Evolutionary conservation across 2,113 vertebrate genomes (phyloP).

Genomic region (Actenoides hombroni): DNA sequence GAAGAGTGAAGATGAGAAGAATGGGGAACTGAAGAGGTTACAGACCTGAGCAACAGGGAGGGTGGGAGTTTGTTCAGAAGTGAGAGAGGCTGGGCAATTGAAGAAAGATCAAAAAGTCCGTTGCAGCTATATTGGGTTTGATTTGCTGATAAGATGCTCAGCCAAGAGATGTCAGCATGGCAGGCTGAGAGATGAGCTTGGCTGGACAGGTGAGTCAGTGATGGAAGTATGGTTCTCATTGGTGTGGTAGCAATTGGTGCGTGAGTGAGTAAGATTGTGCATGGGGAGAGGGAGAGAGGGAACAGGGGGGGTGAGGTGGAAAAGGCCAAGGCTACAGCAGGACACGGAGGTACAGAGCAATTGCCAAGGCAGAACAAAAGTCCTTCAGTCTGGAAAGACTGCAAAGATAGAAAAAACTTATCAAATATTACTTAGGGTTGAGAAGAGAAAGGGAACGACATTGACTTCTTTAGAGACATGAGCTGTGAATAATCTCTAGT

Average conservation of each 20-base stretch:
- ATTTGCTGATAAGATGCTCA: not conserved
- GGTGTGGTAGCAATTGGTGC: accelerated
- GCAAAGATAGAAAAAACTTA: not conserved
- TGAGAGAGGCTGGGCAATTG: not conserved
- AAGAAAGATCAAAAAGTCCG: not conserved
- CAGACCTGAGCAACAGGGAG: not conserved
- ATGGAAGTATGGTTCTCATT: not conserved
- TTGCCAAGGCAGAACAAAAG: not conserved
- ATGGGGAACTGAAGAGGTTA: not conserved
- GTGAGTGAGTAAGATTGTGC: not conserved
- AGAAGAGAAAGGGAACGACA: not conserved
- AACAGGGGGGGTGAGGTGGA: not conserved
- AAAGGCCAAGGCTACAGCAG: not conserved
- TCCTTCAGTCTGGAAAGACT: not conserved
- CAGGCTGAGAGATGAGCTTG: not conserved
- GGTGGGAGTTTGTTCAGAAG: not conserved
- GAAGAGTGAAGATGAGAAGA: not conserved
- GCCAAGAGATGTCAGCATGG: not conserved
- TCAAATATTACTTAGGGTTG: not conserved
- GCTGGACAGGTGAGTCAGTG: not conserved
- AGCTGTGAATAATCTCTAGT: not conserved
- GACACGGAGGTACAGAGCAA: not conserved
- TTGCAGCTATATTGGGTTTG: not conserved
- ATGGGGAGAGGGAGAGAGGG: not conserved
- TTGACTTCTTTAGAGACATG: not conserved